Evolutionary conservation across 2,888 invertebrate genomes (phyloP).

Genomic region (Brassicogethes aeneus): DNA sequence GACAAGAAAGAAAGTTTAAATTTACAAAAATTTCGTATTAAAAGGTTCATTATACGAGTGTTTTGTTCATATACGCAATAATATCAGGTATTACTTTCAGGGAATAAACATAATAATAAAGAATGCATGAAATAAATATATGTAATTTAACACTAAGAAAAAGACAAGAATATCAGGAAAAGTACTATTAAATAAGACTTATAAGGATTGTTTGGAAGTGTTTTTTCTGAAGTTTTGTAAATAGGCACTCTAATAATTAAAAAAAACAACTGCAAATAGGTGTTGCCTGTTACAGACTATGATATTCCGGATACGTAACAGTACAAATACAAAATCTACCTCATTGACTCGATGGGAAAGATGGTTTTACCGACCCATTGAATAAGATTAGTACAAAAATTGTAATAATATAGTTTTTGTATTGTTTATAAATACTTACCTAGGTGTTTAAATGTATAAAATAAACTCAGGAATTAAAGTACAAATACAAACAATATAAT

Average conservation of each 20-base stretch:
- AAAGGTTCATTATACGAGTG: constrained; percentile 10
- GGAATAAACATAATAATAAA: constrained; percentile 11
- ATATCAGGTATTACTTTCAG: constrained; percentile 25
- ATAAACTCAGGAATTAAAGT: constrained; percentile 28
- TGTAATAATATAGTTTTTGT: constrained; percentile 26
- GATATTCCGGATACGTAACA: constrained; percentile 18
- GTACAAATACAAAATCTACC: constrained; percentile 35
- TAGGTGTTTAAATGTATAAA: constrained; percentile 22
- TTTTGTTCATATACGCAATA: constrained; percentile 20
- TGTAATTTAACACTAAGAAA: constrained; percentile 5
- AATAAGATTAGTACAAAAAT: constrained; percentile 28
- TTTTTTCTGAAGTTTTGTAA: constrained; percentile 16
- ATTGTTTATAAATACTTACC: constrained; percentile 29
- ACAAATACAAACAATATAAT: constrained; percentile 19
- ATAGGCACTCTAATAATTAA: constrained; percentile 31
- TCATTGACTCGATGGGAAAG: constrained; percentile 21
- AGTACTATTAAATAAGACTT: background rate
- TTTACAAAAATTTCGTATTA: constrained; percentile 8
- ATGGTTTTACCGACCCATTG: constrained; percentile 17
- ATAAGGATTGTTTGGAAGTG: background rate
- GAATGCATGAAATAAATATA: constrained; percentile 16
- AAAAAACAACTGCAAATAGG: constrained; percentile 23
- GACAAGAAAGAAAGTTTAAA: no score
- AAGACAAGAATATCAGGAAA: constrained; percentile 2
- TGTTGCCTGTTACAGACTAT: constrained; percentile 29